These are phyloP conservation scores for Cacatua alba DNA, from an alignment of 2,113 vertebrate species.

Conservation along the genomic window DNA sequence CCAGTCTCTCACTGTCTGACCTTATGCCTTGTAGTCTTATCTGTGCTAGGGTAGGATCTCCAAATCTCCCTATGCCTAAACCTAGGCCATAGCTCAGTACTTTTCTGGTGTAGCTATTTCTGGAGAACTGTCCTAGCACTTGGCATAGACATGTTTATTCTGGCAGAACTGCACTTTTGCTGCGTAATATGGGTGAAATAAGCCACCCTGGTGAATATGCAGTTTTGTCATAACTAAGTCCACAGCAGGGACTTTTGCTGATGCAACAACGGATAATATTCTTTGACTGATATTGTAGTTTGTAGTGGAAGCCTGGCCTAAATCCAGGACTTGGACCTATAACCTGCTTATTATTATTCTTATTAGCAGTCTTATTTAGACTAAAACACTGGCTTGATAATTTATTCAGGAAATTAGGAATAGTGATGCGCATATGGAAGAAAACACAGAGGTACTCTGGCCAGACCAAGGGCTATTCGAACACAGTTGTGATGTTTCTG, in stretches of 20 bases:
- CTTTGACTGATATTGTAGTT: neutral
- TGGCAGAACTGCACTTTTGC: slow-evolving; percentile 14
- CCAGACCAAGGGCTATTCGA: neutral
- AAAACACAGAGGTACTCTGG: neutral
- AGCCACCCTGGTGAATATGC: neutral
- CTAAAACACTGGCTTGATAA: neutral
- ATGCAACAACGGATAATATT: neutral
- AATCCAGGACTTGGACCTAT: neutral
- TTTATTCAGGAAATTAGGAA: neutral
- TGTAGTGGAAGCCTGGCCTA: neutral
- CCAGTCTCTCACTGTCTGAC: slow-evolving; percentile 29
- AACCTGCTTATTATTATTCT: neutral
- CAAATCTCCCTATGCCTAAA: neutral
- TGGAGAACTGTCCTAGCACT: neutral
- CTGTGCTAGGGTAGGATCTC: neutral
- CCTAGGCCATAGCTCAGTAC: neutral
- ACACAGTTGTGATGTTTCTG: neutral
- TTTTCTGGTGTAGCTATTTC: neutral
- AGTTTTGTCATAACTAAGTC: slow-evolving; percentile 12
- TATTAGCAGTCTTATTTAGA: neutral
- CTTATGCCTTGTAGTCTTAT: neutral
- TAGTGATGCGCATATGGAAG: neutral
- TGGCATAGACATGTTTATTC: neutral
- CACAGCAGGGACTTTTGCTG: slow-evolving; percentile 5
- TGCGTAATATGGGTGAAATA: slow-evolving; percentile 19